Base-by-base conservation (phyloP, 2,797 vertebrate species). In the Pangasius sanitwongsei region DNA sequence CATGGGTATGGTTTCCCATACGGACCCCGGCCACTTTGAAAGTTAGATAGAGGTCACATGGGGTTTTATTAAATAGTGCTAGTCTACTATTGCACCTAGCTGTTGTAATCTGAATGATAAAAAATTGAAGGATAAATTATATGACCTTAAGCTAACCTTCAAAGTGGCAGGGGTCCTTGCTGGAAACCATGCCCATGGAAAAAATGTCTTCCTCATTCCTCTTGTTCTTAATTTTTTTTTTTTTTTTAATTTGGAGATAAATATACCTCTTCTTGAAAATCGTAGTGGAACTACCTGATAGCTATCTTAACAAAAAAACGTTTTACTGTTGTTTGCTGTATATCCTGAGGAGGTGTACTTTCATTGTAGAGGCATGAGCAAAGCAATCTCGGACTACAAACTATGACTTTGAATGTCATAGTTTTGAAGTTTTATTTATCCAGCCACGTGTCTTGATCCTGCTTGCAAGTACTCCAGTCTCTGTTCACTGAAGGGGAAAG, bases 381-480 rank as follows among this genome's bases (percentile, higher is more conserved):
- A 87, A 41, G 7, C 48, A 80, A 80, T 31, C 77, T 55, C 6
- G 1, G 48, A n/a, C 48, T 81, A 23, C 20, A 59, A 44, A 31
- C 69, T 83, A 61, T 87, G 88, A 83, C 85, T 83, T 86, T 11
- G 41, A 41, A 5, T 41, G 41, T 41, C 41, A 41, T 41, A 41
- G 41, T 41, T 41, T 0, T n/a, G 74, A 41, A 87, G 34, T 88
- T 87, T 41, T 86, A 70, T 85, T 90, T 81, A 87, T 83, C 41
- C 31, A 81, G 75, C 86, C 63, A 44, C 80, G 87, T 86, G 83
- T 87, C 80, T 87, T 89, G 70, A 89, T 90, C 20, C 53, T 81
- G 72, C 77, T 61, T 53, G 84, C 11, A 55, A 87, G 80, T 87
- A 89, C 83, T 86, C 55, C 63, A 87, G 53, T 82, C 53, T 85